Base-by-base conservation (phyloP, 2,113 vertebrate species). In the Actenoides hombroni region DNA sequence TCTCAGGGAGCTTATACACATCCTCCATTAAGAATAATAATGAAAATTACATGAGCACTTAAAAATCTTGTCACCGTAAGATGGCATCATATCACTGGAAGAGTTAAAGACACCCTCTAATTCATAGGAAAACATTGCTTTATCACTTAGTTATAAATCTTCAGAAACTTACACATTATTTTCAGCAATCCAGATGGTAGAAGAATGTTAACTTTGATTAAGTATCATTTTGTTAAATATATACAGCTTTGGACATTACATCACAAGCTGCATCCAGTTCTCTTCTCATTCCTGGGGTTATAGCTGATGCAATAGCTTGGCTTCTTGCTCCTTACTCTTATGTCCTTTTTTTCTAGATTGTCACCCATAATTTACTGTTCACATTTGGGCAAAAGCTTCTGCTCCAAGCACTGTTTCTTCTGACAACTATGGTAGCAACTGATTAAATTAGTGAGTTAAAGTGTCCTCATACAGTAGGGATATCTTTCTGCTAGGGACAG, bases 91-190 rank as follows among this genome's bases (percentile, higher is more conserved):
- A 48, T 79, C 83, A 21, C 23, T 8, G 56, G 48, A 13, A 78
- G 53, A 90, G 81, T 67, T 68, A 88, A 91, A 90, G 60, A 60
- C 42, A n/a, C 14, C 7, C 28, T 88, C 80, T 48, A 54, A 69
- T 86, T 86, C 70, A 67, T 26, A 71, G 42, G 31, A 73, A 78
- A 93, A 70, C 17, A n/a, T 11, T 71, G 25, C 11, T 94, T 93
- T 93, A 76, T 74, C 56, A 64, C 25, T 91, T 93, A 78, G 90
- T 79, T 86, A 65, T 86, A 90, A 92, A 91, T 89, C 48, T 81
- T 78, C 61, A 78, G 76, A 68, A 63, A 35, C 46, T 86, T 94
- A 53, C 64, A 53, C 25, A 9, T 70, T 70, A 35, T 80, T 93
- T 93, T 71, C 68, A 86, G 75, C 59, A 74, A 81, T 60, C 80